phyloP scores from a whole-genome alignment of 2,888 invertebrate species.

The Azorinus chamasolen region DNA sequence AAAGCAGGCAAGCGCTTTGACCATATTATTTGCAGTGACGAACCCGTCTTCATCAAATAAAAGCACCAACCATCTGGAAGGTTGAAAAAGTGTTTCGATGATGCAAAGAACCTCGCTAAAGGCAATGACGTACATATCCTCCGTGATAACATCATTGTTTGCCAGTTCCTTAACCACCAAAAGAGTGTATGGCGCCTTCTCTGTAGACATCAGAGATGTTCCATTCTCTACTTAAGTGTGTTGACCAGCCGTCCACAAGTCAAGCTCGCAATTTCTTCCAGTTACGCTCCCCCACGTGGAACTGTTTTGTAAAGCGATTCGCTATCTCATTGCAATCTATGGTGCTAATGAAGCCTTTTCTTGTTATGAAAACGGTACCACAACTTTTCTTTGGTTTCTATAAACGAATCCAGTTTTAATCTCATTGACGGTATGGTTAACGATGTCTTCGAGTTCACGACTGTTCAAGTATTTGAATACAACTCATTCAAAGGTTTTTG shows the following conservation, averaged over 20 bases:
- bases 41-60: slow-evolving; percentile 72
- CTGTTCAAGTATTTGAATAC: too few relatives aligned
- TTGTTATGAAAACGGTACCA: slow-evolving; percentile 76
- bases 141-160: slow-evolving; percentile 63
- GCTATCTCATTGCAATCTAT: slow-evolving; percentile 70
- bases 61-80: slow-evolving; percentile 64
- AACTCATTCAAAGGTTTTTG: too few relatives aligned
- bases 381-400: slow-evolving; percentile 65
- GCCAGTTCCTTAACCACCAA: slow-evolving; percentile 63
- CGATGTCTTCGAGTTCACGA: too few relatives aligned
- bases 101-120: slow-evolving; percentile 66
- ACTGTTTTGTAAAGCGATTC: slow-evolving; percentile 68
- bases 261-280: slow-evolving; percentile 65
- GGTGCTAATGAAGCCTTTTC: slow-evolving; percentile 69
- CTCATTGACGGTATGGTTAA: neutral
- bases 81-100: slow-evolving; percentile 62
- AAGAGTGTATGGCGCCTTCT: slow-evolving; percentile 56
- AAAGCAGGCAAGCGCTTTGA: slow-evolving; percentile 72
- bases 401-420: slow-evolving; percentile 32
- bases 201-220: slow-evolving; percentile 20
- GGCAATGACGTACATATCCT: slow-evolving; percentile 73
- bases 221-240: slow-evolving; percentile 41
- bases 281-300: slow-evolving; percentile 61
- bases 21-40: slow-evolving; percentile 66
- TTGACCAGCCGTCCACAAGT: slow-evolving; percentile 74